These are phyloP conservation scores for Catamblyrhynchus diadema DNA, from an alignment of 2,797 vertebrate genomes.

Conservation along the genomic window DNA sequence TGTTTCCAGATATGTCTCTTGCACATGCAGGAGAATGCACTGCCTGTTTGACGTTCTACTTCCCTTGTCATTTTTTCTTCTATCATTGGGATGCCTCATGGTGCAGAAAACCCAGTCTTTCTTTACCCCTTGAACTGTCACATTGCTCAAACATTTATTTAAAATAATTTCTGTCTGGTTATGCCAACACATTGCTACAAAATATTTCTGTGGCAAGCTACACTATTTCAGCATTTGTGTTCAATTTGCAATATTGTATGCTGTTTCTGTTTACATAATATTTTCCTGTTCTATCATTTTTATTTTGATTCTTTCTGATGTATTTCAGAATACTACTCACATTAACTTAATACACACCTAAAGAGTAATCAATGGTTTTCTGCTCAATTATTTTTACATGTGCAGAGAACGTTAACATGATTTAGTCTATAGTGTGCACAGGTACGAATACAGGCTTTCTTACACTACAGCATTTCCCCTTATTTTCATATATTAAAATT, in stretches of 20 bases:
- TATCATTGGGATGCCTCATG: neutral
- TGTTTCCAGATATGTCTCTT: neutral
- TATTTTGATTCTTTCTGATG: neutral
- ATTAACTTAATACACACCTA: neutral
- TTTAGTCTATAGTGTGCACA: neutral
- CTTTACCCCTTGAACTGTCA: neutral
- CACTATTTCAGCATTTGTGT: neutral
- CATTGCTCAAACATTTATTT: neutral
- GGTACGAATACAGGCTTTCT: neutral
- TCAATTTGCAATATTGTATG: neutral
- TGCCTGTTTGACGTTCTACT: neutral
- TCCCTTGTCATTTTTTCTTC: neutral
- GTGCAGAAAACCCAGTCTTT: neutral
- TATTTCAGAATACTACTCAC: neutral
- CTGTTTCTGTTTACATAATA: neutral
- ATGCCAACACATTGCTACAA: neutral
- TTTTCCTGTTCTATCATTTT: neutral
- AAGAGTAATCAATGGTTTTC: neutral
- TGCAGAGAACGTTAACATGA: fast-evolving
- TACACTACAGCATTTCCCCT: neutral
- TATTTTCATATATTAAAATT: neutral
- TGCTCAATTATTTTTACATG: neutral
- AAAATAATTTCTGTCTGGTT: neutral
- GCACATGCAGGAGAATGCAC: neutral
- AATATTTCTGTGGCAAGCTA: neutral